Conservation (phyloP, 2,888 invertebrate genomes). For the Pteria penguin region DNA sequence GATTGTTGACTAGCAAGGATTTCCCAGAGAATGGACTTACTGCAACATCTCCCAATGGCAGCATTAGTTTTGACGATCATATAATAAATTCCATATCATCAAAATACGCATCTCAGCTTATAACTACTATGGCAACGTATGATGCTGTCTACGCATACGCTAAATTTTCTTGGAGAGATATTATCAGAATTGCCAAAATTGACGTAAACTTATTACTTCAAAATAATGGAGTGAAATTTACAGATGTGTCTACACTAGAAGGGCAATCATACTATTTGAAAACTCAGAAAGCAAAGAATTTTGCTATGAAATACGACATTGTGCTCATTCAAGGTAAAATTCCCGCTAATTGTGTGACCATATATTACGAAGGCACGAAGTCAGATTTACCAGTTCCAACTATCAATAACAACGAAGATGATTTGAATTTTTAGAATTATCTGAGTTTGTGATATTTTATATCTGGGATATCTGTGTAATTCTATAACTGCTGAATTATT, state of each 20-base stretch:
- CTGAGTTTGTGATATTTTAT: too few relatives aligned
- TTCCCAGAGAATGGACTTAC: neutral
- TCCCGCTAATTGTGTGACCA: neutral
- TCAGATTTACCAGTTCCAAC: neutral
- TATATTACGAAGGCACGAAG: neutral
- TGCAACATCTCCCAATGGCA: neutral
- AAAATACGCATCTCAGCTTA: neutral
- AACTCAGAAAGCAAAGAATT: neutral
- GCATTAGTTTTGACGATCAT: neutral
- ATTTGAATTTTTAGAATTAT: too few relatives aligned
- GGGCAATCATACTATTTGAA: neutral
- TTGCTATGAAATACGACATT: neutral
- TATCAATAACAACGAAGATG: too few relatives aligned
- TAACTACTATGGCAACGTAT: neutral
- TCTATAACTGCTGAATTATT: too few relatives aligned
- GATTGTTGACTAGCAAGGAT: neutral
- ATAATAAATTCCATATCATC: neutral
- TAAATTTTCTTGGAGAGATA: neutral
- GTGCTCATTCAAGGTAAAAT: neutral
- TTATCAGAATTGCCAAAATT: neutral
- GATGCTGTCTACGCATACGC: neutral
- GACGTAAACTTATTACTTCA: neutral
- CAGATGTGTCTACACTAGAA: neutral
- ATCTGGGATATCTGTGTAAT: too few relatives aligned
- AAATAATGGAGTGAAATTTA: neutral